phyloP scores from a whole-genome alignment of 2,888 invertebrate genomes.

The Eucera pruinosa region DNA sequence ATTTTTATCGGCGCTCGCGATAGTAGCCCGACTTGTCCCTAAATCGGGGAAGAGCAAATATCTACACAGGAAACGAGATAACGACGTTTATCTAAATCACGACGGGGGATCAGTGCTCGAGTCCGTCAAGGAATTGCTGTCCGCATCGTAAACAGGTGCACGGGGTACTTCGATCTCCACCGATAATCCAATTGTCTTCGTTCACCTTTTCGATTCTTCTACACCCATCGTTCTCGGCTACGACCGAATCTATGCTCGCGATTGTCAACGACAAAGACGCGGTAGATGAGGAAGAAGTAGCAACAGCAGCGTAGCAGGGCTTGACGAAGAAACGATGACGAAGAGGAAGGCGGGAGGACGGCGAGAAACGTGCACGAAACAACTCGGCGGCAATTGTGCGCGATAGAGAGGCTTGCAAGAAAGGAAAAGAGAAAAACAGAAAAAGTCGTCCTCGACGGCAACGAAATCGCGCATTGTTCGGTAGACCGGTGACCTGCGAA shows the following conservation, averaged over 20 bases:
- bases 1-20: not conserved
- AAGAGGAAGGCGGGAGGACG: not conserved
- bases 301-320: no score
- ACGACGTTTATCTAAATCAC: not conserved
- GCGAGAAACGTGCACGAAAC: not conserved
- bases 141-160: no score
- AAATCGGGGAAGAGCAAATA: not conserved
- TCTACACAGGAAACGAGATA: not conserved
- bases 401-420: constrained; percentile 38
- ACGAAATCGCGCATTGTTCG: constrained; percentile 79
- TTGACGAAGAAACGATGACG: not conserved
- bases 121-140: no score
- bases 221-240: no score
- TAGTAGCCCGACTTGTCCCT: not conserved
- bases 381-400: constrained; percentile 58
- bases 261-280: no score
- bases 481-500: constrained; percentile 81
- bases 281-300: no score
- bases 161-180: no score
- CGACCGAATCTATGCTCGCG: no score
- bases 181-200: no score
- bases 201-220: no score
- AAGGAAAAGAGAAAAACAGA: not conserved
- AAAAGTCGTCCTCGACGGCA: constrained; percentile 69
- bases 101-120: not conserved